These are phyloP conservation scores for Lochmaea crataegi DNA, from an alignment of 2,888 invertebrate species.

Conservation along the genomic window DNA sequence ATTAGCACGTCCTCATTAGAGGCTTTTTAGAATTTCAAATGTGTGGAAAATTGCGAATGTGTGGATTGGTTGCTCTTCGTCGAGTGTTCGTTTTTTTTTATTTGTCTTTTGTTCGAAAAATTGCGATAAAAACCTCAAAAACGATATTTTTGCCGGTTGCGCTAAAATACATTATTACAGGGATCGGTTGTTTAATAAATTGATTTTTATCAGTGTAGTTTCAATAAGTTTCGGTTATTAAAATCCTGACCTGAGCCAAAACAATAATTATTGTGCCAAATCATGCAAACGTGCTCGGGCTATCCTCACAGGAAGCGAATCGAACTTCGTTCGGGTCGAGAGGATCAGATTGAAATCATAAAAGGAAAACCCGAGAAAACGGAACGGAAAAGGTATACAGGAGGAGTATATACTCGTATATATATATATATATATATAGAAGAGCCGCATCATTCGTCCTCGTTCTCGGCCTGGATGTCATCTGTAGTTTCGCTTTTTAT, in stretches of 20 bases:
- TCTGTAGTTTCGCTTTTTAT: slow-evolving; percentile 52
- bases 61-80: slow-evolving; percentile 16
- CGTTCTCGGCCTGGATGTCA: slow-evolving; percentile 45
- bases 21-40: slow-evolving; percentile 32
- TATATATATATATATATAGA: too few species aligned
- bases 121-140: too few species aligned
- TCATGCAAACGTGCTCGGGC: not conserved
- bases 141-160: not conserved
- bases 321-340: not conserved
- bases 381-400: slow-evolving; percentile 16
- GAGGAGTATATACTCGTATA: slow-evolving; percentile 16
- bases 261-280: slow-evolving; percentile 9
- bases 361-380: slow-evolving; percentile 28
- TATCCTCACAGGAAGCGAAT: slow-evolving; percentile 11
- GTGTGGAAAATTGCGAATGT: slow-evolving; percentile 31
- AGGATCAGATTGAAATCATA: slow-evolving; percentile 14
- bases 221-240: not conserved
- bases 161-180: too few species aligned
- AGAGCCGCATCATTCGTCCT: slow-evolving; percentile 37
- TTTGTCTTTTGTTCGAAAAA: slow-evolving; percentile 17
- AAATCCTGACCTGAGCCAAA: slow-evolving; percentile 2
- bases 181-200: not conserved
- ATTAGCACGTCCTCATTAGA: slow-evolving; percentile 35
- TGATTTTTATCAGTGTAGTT: not conserved
- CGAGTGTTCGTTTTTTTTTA: slow-evolving; percentile 11